phyloP scores from a whole-genome alignment of 2,113 vertebrate genomes.

The Eudyptes chrysolophus region DNA sequence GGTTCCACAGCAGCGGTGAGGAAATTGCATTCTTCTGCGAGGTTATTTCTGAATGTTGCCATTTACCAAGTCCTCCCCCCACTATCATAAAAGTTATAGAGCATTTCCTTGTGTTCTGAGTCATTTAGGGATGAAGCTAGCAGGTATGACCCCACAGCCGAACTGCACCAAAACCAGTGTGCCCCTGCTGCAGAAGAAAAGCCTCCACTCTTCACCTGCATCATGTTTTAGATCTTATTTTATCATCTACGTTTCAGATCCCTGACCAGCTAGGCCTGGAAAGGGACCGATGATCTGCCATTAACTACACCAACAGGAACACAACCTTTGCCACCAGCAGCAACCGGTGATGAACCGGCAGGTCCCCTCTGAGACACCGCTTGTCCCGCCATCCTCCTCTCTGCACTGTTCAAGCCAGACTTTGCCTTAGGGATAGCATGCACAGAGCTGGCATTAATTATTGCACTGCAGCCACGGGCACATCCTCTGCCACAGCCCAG shows the following conservation, averaged over 20 bases:
- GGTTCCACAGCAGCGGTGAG: background rate
- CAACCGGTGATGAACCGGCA: rapidly evolving
- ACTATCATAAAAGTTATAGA: background rate
- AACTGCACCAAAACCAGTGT: rapidly evolving
- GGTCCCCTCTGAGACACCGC: background rate
- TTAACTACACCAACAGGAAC: background rate
- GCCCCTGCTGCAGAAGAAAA: background rate
- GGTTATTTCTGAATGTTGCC: background rate
- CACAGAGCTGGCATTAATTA: background rate
- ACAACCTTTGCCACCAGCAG: background rate
- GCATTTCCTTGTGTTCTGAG: no score
- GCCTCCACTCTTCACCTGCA: background rate
- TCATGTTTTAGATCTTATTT: rapidly evolving
- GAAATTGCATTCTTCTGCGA: rapidly evolving
- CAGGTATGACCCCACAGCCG: background rate
- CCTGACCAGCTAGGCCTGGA: background rate
- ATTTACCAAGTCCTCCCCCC: background rate
- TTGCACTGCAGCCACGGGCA: background rate
- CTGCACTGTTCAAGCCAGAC: background rate
- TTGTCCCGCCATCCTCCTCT: background rate
- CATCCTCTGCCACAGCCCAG: background rate
- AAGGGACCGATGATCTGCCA: background rate
- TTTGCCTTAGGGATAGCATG: background rate
- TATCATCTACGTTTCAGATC: background rate
- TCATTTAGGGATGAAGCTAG: no score